phyloP scores from a whole-genome alignment of 2,113 vertebrate species.

The Callospermophilus lateralis region DNA sequence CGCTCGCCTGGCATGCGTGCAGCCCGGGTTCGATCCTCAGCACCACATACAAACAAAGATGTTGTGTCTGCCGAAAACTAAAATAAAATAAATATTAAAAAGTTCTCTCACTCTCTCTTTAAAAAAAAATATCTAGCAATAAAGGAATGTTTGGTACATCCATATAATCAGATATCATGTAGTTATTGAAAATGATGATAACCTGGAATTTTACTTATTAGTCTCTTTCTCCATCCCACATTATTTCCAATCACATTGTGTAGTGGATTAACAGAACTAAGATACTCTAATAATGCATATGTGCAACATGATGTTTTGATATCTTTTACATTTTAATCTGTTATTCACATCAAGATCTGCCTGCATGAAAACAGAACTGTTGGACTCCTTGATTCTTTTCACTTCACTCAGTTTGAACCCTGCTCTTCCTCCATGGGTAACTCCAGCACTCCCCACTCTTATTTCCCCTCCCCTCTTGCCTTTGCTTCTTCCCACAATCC shows the following conservation, averaged over 20 bases:
- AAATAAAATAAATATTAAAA: no score
- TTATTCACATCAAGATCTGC: slow-evolving; percentile 4
- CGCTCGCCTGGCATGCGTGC: no score
- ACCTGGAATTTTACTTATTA: not conserved
- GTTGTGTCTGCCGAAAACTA: no score
- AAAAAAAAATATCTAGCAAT: not conserved
- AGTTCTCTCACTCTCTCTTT: no score
- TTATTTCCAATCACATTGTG: not conserved
- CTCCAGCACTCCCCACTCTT: not conserved
- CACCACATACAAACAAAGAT: no score
- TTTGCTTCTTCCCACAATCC: not conserved
- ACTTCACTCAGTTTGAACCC: not conserved
- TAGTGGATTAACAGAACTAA: slow-evolving; percentile 23
- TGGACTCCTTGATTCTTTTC: not conserved
- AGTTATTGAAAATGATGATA: slow-evolving; percentile 48
- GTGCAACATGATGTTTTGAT: not conserved
- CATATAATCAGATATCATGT: not conserved
- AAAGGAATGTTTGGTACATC: not conserved
- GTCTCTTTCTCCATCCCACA: not conserved
- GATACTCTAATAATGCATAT: not conserved
- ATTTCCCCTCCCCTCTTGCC: not conserved
- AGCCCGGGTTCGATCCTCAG: no score
- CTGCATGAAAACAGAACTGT: not conserved
- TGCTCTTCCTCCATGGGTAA: not conserved
- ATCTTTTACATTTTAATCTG: slow-evolving; percentile 6